Conservation (phyloP, 2,888 invertebrate species). For the Panzeria rudis region DNA sequence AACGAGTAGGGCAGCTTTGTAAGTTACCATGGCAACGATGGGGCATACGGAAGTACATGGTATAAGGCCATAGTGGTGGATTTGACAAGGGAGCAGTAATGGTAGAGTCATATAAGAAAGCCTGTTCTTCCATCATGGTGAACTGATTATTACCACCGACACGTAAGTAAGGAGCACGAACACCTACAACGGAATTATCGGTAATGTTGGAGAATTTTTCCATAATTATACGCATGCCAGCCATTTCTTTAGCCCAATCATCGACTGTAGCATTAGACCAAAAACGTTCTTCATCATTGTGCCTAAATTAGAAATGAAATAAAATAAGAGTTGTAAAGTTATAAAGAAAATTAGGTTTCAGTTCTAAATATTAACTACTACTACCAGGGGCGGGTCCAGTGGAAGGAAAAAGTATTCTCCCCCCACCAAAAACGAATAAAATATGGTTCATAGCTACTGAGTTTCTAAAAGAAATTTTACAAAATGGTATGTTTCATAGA, state of each 20-base stretch:
- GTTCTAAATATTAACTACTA: background rate
- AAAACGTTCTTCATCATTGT: slow-evolving; percentile 95
- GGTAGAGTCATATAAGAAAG: slow-evolving; percentile 97
- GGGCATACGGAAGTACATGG: slow-evolving; percentile 98
- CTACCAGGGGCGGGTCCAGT: background rate
- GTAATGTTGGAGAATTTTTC: slow-evolving; percentile 95
- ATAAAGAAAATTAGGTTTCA: background rate
- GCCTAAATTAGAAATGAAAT: slow-evolving; percentile 84
- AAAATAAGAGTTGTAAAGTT: background rate
- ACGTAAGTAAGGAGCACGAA: slow-evolving; percentile 94
- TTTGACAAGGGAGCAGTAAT: slow-evolving; percentile 96
- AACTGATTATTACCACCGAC: slow-evolving; percentile 98
- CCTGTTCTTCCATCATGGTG: slow-evolving; percentile 98
- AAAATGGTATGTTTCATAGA: too few relatives aligned
- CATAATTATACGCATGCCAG: slow-evolving; percentile 94
- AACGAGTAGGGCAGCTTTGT: slow-evolving; percentile 95
- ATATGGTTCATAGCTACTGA: too few relatives aligned
- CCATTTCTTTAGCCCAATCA: slow-evolving; percentile 98
- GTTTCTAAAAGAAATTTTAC: too few relatives aligned
- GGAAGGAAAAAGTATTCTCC: too few relatives aligned
- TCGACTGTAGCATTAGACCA: slow-evolving; percentile 97
- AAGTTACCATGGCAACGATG: slow-evolving; percentile 96
- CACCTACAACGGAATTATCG: slow-evolving; percentile 95
- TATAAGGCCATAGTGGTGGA: slow-evolving; percentile 98
- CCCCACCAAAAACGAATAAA: too few relatives aligned